phyloP scores from a whole-genome alignment of 1,140 invertebrate genomes.

The Dryas iulia region DNA sequence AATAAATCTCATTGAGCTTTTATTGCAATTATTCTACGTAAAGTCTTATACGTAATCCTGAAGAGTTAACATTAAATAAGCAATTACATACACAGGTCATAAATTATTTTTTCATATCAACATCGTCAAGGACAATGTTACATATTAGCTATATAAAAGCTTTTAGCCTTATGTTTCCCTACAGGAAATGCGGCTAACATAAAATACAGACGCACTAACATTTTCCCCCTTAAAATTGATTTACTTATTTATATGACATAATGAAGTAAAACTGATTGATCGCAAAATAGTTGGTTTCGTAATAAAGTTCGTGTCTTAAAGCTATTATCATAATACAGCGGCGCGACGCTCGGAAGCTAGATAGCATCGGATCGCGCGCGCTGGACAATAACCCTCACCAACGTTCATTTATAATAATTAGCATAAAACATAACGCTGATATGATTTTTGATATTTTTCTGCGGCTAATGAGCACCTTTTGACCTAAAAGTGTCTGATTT shows the following conservation, averaged over 20 bases:
- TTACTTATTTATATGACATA: slow-evolving; percentile 20
- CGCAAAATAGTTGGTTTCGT: slow-evolving; percentile 48
- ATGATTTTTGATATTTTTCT: slow-evolving; percentile 36
- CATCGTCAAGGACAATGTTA: neutral
- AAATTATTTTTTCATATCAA: neutral
- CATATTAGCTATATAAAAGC: no score
- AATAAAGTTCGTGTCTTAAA: slow-evolving; percentile 67
- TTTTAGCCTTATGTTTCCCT: neutral
- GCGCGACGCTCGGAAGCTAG: slow-evolving; percentile 68
- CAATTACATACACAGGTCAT: neutral
- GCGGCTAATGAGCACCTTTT: slow-evolving; percentile 27
- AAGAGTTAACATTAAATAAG: no score
- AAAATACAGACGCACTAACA: no score
- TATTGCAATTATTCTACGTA: no score
- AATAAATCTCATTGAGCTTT: no score
- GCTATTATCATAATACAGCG: slow-evolving; percentile 70
- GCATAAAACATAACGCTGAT: slow-evolving; percentile 38
- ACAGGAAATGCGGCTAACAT: neutral
- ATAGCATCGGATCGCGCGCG: slow-evolving; percentile 71
- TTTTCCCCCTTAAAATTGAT: slow-evolving; percentile 4
- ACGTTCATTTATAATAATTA: slow-evolving; percentile 57
- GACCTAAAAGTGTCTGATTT: slow-evolving; percentile 33
- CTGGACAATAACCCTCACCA: slow-evolving; percentile 72
- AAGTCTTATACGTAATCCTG: no score
- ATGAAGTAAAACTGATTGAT: slow-evolving; percentile 59